Base-by-base conservation (phyloP, 2,888 invertebrate species). In the Cryptus viduatorius region DNA sequence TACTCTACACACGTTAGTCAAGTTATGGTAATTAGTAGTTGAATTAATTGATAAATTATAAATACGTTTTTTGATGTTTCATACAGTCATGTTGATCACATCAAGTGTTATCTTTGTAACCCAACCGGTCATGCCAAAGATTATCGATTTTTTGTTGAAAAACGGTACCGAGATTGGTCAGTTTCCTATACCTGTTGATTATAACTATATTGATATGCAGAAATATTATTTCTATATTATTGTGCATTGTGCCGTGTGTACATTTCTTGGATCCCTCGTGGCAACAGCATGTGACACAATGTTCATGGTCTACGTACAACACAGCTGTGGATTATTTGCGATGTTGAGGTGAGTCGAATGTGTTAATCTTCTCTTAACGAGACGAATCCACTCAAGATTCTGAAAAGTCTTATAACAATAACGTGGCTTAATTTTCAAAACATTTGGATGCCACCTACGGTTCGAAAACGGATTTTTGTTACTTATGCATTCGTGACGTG, bases 121-220 rank as follows among this genome's bases (percentile, higher is more conserved):
- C 1, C 83, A 83, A 72, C 83, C 83, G 65, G n/a, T 71, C 3
- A 44, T 76, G 19, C 71, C 80, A 8, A 80, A 80, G 42, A 48
- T 83, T 10, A 56, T 83, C n/a, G 83, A 83, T 29, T 24, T 65
- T 19, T 42, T 76, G 4, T 16, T 83, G 1, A 46, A 75, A 29
- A 83, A 83, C 59, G 80, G 75, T 3, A 67, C 83, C n/a, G 19
- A 42, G 24, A 65, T 64, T 14, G 76, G 76, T 50, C 46, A 59
- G 64, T 83, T 83, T 65, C 80, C 83, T n/a, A 24, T 80, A 76
- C 83, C 83, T 7, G 71, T 80, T 10, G 65, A 76, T 44, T 80
- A 83, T 44, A 10, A 16, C 24, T 48, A 31, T 10, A 7, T 83
- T 10, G 83, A 83, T n/a, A 31, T 71, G 37, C 80, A 83, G 19